These are phyloP conservation scores for Linyphia triangularis DNA, from an alignment of 2,888 invertebrate genomes.

Conservation along the genomic window DNA sequence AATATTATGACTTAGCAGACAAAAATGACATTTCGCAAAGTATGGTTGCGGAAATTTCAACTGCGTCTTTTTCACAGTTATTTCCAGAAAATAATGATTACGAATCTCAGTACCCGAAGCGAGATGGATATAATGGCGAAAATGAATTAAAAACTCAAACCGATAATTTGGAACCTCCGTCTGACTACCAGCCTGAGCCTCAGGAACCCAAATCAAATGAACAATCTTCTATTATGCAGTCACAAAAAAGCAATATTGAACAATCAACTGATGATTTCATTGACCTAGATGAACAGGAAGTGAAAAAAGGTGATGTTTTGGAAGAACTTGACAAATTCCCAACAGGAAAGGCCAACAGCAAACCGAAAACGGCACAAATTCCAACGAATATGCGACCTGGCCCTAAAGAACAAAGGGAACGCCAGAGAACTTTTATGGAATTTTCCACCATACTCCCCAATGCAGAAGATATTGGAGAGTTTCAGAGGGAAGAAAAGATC, in stretches of 20 bases:
- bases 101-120: neutral
- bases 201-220: neutral
- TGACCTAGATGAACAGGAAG: neutral
- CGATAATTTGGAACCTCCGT: neutral
- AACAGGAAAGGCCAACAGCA: neutral
- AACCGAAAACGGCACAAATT: neutral
- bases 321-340: neutral
- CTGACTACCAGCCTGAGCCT: neutral
- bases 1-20: neutral
- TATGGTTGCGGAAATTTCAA: too few species aligned
- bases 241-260: neutral
- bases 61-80: too few species aligned
- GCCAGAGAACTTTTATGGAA: neutral
- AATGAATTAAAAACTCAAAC: neutral
- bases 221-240: neutral
- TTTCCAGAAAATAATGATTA: too few species aligned
- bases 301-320: neutral
- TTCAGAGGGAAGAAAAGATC: slow-evolving; percentile 4
- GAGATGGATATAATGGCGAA: neutral
- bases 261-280: neutral
- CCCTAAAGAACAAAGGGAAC: neutral
- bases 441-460: neutral
- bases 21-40: neutral
- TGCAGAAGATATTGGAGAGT: neutral
- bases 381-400: neutral